These are phyloP conservation scores for Wasmannia auropunctata DNA, from an alignment of 1,140 invertebrate genomes.

Conservation along the genomic window DNA sequence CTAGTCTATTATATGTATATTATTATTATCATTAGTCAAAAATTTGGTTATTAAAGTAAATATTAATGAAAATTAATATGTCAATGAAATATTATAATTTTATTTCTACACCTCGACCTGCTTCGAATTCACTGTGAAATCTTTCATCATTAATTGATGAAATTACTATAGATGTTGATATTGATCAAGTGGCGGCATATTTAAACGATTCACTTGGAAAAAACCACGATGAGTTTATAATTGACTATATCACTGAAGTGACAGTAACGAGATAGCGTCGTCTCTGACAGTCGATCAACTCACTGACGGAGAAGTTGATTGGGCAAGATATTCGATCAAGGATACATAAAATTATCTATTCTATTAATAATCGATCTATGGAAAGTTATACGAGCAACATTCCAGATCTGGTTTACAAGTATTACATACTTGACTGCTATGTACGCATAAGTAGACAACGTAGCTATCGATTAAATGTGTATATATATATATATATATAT, in stretches of 20 bases:
- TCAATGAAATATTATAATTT: neutral
- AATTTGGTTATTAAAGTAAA: neutral
- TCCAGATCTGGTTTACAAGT: neutral
- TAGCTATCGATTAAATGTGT: neutral
- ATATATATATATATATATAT: too few species aligned
- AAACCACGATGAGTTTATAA: neutral
- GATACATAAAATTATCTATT: neutral
- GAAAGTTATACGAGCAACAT: neutral
- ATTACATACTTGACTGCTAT: neutral
- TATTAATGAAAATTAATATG: conserved; percentile 4
- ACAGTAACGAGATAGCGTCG: conserved; percentile 11
- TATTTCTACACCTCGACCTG: neutral
- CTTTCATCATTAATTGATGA: conserved; percentile 8
- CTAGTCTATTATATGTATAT: neutral
- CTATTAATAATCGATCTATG: neutral
- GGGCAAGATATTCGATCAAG: neutral
- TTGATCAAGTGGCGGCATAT: conserved; percentile 18
- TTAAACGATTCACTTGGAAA: conserved; percentile 22
- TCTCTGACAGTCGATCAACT: conserved; percentile 7
- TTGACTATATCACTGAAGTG: neutral
- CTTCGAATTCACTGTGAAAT: conserved; percentile 1
- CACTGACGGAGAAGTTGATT: conserved; percentile 2
- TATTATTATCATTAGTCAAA: neutral
- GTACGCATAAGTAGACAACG: neutral
- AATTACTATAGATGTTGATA: conserved; percentile 8